A percentile compares a stretch with the other conserved stretches of the same genome.
These are phyloP conservation scores for Diachrysia chrysitis DNA, from an alignment of 2,888 invertebrate genomes.

Conservation along the genomic window DNA sequence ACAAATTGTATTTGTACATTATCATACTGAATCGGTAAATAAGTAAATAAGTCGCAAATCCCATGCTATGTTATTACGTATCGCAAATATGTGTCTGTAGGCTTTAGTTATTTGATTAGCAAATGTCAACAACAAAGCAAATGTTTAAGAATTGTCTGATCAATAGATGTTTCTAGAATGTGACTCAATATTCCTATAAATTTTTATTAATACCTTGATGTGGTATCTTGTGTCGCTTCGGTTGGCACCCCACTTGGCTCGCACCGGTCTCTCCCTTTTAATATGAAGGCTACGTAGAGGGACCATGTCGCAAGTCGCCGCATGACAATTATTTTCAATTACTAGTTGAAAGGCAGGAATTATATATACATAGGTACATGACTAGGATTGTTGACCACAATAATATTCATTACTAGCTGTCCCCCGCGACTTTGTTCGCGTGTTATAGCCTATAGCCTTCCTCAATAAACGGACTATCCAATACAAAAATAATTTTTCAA, in stretches of 20 bases:
- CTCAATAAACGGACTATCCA: too few relatives aligned
- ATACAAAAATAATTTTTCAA: too few relatives aligned
- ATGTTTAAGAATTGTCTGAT: slow-evolving; percentile 18
- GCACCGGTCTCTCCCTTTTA: background rate
- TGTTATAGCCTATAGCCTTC: too few relatives aligned
- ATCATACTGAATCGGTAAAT: background rate
- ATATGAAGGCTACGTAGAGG: background rate
- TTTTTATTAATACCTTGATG: background rate
- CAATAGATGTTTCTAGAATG: slow-evolving; percentile 6
- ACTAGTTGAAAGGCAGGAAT: background rate
- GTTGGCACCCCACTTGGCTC: background rate
- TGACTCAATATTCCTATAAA: background rate
- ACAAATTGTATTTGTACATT: background rate
- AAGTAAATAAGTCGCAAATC: background rate
- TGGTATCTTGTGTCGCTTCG: background rate
- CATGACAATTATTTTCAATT: background rate
- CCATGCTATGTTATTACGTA: background rate
- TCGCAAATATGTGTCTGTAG: slow-evolving; percentile 15
- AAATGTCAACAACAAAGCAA: slow-evolving; percentile 21
- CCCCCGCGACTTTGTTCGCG: too few relatives aligned
- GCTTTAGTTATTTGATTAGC: slow-evolving; percentile 15
- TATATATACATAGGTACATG: background rate
- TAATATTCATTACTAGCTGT: too few relatives aligned
- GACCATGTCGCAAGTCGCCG: background rate
- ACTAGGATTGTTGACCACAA: too few relatives aligned